Evolutionary conservation across 2,797 vertebrate genomes (phyloP).

Genomic region (Thaleichthys pacificus): DNA sequence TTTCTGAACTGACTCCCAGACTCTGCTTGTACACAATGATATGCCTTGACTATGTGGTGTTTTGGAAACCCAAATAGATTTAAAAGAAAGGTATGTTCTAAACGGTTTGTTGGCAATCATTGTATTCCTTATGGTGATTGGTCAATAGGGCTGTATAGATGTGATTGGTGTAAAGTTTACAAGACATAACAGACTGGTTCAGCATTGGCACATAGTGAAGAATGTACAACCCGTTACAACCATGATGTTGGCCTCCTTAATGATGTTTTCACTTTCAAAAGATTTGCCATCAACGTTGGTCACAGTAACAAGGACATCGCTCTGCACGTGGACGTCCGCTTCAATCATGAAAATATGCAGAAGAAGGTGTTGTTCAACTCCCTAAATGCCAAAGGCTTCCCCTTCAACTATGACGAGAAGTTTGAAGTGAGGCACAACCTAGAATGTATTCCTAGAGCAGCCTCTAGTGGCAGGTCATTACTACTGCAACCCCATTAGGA

Average conservation of each 20-base stretch:
- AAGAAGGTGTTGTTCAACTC: slow-evolving; percentile 75
- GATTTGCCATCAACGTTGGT: slow-evolving; percentile 76
- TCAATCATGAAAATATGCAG: slow-evolving; percentile 70
- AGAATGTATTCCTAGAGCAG: slow-evolving; percentile 48
- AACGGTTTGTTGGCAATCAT: no score
- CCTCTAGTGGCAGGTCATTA: no score
- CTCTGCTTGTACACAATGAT: neutral
- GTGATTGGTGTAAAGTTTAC: no score
- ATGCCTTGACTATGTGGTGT: neutral
- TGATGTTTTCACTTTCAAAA: slow-evolving; percentile 28
- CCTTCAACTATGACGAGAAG: slow-evolving; percentile 65
- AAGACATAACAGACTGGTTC: no score
- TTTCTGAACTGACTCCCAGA: neutral
- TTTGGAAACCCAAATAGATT: neutral
- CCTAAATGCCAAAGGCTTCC: slow-evolving; percentile 61
- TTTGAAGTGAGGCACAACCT: slow-evolving; percentile 48
- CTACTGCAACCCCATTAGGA: no score
- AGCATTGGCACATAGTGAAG: neutral
- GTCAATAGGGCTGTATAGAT: no score
- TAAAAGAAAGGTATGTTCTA: no score
- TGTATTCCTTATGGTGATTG: no score
- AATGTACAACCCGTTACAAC: neutral
- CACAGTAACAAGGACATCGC: slow-evolving; percentile 57
- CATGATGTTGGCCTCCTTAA: neutral
- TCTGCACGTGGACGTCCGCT: slow-evolving; percentile 76